phyloP scores from a whole-genome alignment of 2,888 invertebrate species.

The Lycophotia porphyrea region DNA sequence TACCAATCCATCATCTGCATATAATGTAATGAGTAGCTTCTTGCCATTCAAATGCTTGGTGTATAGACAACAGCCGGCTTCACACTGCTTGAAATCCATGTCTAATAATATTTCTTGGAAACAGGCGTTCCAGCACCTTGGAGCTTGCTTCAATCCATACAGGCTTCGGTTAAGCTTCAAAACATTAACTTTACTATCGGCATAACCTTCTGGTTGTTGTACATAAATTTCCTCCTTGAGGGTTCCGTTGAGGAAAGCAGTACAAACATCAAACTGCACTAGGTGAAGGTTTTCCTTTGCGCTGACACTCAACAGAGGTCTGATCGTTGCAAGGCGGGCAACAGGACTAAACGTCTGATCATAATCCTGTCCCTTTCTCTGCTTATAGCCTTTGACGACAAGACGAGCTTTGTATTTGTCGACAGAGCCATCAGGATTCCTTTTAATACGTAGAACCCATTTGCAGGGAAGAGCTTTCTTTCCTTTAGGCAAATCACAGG shows the following conservation, averaged over 20 bases:
- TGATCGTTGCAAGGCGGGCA: not conserved
- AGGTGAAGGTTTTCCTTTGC: not conserved
- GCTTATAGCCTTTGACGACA: not conserved
- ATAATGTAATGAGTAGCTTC: constrained; percentile 3
- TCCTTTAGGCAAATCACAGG: too few relatives aligned
- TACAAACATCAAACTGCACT: constrained; percentile 1
- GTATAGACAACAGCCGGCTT: constrained; percentile 3
- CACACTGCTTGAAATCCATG: too few relatives aligned
- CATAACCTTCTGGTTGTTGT: not conserved
- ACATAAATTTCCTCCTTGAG: too few relatives aligned
- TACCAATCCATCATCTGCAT: not conserved
- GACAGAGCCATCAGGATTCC: not conserved
- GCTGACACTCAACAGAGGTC: not conserved
- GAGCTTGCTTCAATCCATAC: not conserved
- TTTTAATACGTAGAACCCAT: not conserved
- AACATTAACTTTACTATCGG: not conserved
- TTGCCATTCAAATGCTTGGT: not conserved
- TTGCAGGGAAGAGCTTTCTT: too few relatives aligned
- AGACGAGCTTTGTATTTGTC: constrained; percentile 4
- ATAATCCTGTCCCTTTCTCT: not conserved
- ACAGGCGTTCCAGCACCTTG: not conserved
- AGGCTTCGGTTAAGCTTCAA: not conserved
- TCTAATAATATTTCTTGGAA: too few relatives aligned
- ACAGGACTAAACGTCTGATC: not conserved
- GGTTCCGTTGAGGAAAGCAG: not conserved